Base-by-base conservation (phyloP, 2,797 vertebrate genomes). In the Hirundo rustica region DNA sequence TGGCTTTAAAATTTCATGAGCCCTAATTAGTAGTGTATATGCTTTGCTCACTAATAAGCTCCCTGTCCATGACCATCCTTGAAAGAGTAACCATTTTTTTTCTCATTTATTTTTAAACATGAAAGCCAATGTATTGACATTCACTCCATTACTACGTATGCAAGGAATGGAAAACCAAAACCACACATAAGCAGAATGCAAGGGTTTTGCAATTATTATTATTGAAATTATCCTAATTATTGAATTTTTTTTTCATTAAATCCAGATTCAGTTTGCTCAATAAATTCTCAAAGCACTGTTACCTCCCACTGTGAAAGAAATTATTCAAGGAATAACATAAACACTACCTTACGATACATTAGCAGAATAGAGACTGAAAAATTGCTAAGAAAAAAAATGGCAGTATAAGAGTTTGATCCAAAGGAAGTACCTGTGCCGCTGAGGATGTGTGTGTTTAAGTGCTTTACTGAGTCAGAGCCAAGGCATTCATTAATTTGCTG, bases 391-490 rank as follows among this genome's bases (percentile, higher is more conserved):
- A 75, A 91, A 75, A 80, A 55, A 7, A 7, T 8, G 34, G 18
- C 12, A 71, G 5, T 32, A 4, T 11, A 50, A 30, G 29, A 85
- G 13, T 61, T 68, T 1, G 1, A 89, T n/a, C 57, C 51, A 80
- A 91, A 66, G 32, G 38, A 89, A 75, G 16, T 13, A 78, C 42
- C 48, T 53, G 38, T 29, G 23, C 42, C 22, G 7, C 44, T 79
- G 30, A 90, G 21, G 50, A 70, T 55, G 8, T 13, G 13, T 40
- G 10, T 44, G 55, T 61, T 50, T 88, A 92, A 97, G 76, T 86
- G 82, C 77, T 92, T 81, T 70, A 90, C 38, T 93, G 92, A 86
- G 50, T 67, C 60, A 79, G 64, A 86, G 85, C 70, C 92, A 95
- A 60, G 18, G 42, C 45, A 38, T 58, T 92, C 47, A 81, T 73